These are phyloP conservation scores for Oryctolagus cuniculus DNA, from an alignment of 2,113 vertebrate genomes.

Conservation along the genomic window DNA sequence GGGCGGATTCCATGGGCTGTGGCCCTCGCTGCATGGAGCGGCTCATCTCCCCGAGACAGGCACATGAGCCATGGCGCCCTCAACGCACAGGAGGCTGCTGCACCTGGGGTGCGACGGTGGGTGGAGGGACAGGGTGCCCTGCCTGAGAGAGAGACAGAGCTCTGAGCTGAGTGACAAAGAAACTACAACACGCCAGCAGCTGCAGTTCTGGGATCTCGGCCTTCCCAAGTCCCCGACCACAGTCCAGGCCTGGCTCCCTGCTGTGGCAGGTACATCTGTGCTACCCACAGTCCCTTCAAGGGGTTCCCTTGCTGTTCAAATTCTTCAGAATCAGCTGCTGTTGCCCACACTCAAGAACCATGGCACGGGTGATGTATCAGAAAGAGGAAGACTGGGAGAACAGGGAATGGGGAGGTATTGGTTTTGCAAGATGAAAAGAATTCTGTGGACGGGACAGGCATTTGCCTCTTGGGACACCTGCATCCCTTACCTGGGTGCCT, in stretches of 20 bases:
- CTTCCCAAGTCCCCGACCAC: not conserved
- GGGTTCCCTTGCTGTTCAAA: not conserved
- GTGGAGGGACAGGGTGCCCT: not conserved
- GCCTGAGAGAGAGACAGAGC: not conserved
- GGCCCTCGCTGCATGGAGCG: too few species aligned
- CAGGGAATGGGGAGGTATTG: not conserved
- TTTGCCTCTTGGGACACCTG: too few species aligned
- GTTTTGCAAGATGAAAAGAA: not conserved
- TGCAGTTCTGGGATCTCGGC: not conserved
- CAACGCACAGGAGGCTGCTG: not conserved
- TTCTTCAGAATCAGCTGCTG: not conserved
- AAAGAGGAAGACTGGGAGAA: not conserved
- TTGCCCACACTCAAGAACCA: not conserved
- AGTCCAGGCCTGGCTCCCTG: not conserved
- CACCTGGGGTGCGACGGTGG: not conserved
- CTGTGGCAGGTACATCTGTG: not conserved
- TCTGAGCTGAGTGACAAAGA: not conserved
- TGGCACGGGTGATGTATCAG: not conserved
- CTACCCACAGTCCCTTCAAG: not conserved
- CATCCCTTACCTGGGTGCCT: too few species aligned
- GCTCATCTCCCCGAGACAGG: not conserved
- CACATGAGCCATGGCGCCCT: accelerated
- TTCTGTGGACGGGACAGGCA: not conserved
- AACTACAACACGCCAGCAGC: not conserved
- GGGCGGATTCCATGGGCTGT: not conserved